A percentile compares a stretch with the other conserved stretches of the same genome.
phyloP scores from a whole-genome alignment of 2,888 invertebrate species.

The Ophion slaviceki region DNA sequence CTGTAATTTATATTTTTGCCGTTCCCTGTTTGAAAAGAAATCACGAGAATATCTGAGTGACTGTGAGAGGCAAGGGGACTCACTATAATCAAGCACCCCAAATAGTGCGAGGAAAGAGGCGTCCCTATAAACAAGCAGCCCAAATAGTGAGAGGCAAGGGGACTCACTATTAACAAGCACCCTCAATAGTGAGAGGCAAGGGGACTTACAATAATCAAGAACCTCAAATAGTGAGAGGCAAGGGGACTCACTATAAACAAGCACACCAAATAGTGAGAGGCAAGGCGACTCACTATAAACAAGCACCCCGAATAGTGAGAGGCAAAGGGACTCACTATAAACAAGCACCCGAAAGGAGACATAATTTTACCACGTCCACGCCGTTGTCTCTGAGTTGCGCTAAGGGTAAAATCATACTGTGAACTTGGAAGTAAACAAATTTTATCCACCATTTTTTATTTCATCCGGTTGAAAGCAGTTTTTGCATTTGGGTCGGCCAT shows the following conservation, averaged over 20 bases:
- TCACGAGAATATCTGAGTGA: conserved; percentile 25
- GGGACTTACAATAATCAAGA: too few relatives aligned
- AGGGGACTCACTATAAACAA: too few relatives aligned
- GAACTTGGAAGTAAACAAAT: conserved; percentile 30
- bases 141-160: too few relatives aligned
- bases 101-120: too few relatives aligned
- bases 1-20: conserved; percentile 31
- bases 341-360: conserved; percentile 12
- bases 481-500: not conserved
- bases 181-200: too few relatives aligned
- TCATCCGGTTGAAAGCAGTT: not conserved
- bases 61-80: conserved; percentile 35
- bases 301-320: not conserved
- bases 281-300: too few relatives aligned
- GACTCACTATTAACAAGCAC: too few relatives aligned
- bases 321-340: not conserved
- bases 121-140: too few relatives aligned
- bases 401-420: conserved; percentile 30
- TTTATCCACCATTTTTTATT: conserved; percentile 9
- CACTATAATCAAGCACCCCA: conserved; percentile 7
- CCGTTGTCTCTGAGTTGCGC: conserved; percentile 10
- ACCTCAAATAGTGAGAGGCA: too few relatives aligned
- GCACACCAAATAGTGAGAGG: too few relatives aligned
- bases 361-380: conserved; percentile 1
- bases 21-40: conserved; percentile 33